Conservation (phyloP, 1,140 invertebrate genomes). For the Diabrotica virgifera region DNA sequence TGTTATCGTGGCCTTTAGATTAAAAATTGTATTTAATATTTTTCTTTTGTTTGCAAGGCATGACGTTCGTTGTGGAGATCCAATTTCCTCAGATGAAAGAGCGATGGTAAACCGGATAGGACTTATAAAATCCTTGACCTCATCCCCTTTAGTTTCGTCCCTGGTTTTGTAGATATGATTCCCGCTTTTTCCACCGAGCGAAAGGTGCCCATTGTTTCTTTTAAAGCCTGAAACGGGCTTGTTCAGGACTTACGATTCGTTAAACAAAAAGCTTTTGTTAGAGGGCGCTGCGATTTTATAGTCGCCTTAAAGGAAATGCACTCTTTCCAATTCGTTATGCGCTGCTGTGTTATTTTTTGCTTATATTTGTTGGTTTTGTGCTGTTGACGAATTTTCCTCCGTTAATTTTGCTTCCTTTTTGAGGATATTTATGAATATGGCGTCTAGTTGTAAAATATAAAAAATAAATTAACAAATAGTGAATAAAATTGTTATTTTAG, state of each 20-base stretch:
- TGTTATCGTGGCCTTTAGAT: no score
- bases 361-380: background rate
- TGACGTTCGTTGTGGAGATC: no score
- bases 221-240: slow-evolving; percentile 6
- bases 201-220: slow-evolving; percentile 8
- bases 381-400: background rate
- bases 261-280: slow-evolving; percentile 21
- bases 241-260: slow-evolving; percentile 21
- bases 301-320: slow-evolving; percentile 12
- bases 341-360: background rate
- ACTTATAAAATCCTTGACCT: no score
- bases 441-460: no score
- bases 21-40: no score
- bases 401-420: background rate
- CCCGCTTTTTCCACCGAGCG: background rate
- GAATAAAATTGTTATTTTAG: no score
- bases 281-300: slow-evolving; percentile 4
- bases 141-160: background rate
- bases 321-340: slow-evolving; percentile 3
- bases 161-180: slow-evolving; percentile 7
- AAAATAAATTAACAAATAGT: no score
- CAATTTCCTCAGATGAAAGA: no score
- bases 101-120: no score
- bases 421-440: background rate
- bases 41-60: no score